A percentile compares a stretch with the other conserved stretches of the same genome.
Evolutionary conservation across 2,113 vertebrate species (phyloP).

Genomic region (Machaerirhynchus nigripectus): DNA sequence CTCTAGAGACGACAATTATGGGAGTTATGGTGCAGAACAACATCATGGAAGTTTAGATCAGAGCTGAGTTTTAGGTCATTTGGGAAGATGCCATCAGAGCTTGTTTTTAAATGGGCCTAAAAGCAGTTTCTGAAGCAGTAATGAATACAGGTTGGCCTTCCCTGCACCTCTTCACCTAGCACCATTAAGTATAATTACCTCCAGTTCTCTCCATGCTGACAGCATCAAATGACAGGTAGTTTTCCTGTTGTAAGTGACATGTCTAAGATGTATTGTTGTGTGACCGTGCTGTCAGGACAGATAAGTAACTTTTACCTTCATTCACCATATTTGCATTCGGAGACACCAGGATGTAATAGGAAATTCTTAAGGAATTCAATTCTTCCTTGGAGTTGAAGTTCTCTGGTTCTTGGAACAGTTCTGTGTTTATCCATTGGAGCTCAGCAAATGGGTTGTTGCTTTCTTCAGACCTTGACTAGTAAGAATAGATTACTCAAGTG

Average conservation of each 20-base stretch:
- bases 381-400: not conserved
- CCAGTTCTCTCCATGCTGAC: not conserved
- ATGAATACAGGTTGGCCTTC: not conserved
- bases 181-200: not conserved
- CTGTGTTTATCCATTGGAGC: not conserved
- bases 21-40: not conserved
- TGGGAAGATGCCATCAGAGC: not conserved
- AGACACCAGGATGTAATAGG: not conserved
- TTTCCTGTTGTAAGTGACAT: not conserved
- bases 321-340: not conserved
- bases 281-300: not conserved
- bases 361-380: not conserved
- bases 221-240: not conserved
- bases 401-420: not conserved
- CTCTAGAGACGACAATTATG: not conserved
- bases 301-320: not conserved
- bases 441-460: not conserved
- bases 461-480: not conserved
- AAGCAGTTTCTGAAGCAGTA: not conserved
- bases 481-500: not conserved
- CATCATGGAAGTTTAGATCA: not conserved
- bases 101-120: not conserved
- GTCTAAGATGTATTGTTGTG: not conserved
- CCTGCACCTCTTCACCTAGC: not conserved
- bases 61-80: not conserved